Conservation (phyloP, 2,888 invertebrate genomes). For the Trileptium ribeirensis region DNA sequence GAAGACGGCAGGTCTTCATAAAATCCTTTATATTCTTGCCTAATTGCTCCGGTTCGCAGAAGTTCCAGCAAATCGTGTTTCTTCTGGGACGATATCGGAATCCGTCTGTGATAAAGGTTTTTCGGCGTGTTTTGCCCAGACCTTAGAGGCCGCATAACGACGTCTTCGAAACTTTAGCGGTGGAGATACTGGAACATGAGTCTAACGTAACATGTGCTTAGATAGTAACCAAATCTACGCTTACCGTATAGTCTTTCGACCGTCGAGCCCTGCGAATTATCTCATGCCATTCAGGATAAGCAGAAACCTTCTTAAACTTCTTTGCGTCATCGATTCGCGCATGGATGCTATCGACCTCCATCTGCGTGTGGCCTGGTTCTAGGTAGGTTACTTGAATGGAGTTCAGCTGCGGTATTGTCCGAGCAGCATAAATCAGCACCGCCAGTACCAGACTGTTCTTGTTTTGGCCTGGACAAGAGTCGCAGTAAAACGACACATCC, state of each 20-base stretch:
- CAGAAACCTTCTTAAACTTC: neutral
- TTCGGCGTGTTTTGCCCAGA: neutral
- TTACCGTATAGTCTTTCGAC: neutral
- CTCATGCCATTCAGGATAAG: neutral
- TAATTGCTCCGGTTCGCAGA: neutral
- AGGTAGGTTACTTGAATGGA: neutral
- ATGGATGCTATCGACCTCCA: slow-evolving; percentile 18
- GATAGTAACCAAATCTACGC: too few relatives aligned
- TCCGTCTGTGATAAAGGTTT: neutral
- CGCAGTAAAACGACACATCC: slow-evolving; percentile 11
- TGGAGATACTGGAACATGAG: too few relatives aligned
- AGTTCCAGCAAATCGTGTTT: neutral
- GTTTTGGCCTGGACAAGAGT: slow-evolving; percentile 21
- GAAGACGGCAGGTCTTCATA: neutral
- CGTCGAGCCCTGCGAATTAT: neutral
- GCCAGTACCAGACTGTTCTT: slow-evolving; percentile 1
- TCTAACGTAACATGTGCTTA: too few relatives aligned
- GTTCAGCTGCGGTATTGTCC: neutral
- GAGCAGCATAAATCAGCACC: slow-evolving; percentile 3
- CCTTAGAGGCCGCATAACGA: neutral
- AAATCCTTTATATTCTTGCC: neutral
- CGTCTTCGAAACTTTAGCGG: too few relatives aligned
- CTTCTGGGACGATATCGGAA: neutral
- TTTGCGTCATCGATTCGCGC: neutral
- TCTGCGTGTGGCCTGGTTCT: slow-evolving; percentile 19